Evolutionary conservation across 2,797 vertebrate species (phyloP).

Genomic region (Acanthiza pusilla): DNA sequence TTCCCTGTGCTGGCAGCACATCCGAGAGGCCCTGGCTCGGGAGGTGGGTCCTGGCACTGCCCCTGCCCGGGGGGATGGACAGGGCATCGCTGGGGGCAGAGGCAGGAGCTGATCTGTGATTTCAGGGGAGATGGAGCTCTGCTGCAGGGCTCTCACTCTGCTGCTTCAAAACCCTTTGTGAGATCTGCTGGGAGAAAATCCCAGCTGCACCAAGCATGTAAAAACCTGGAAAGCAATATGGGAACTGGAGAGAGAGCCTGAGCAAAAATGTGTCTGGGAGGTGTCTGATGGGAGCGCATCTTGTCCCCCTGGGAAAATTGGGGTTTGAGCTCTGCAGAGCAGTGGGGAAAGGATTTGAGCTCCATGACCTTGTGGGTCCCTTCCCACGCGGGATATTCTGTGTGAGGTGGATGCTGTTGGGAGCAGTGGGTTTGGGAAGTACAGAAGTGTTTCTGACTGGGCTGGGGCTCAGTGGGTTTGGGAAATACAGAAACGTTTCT

Average conservation of each 20-base stretch:
- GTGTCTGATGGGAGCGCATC: neutral
- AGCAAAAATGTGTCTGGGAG: neutral
- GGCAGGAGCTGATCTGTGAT: neutral
- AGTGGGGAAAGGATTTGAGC: neutral
- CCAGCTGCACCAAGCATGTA: accelerated
- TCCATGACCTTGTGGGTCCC: neutral
- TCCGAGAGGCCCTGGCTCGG: neutral
- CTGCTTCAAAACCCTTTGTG: neutral
- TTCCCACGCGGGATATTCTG: neutral
- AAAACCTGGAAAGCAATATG: neutral
- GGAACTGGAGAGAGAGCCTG: neutral
- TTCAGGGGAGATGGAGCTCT: neutral
- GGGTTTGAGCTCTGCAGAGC: neutral
- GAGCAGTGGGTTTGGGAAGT: neutral
- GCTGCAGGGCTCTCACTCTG: neutral
- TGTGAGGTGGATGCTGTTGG: neutral
- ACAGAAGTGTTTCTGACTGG: too few relatives aligned
- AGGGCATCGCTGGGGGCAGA: neutral
- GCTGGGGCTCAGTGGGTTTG: too few relatives aligned
- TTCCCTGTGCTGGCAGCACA: neutral
- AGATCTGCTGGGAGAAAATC: neutral
- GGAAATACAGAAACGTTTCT: too few relatives aligned
- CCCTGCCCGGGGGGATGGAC: neutral
- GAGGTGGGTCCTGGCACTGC: neutral
- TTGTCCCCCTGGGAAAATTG: neutral